Evolutionary conservation across 2,888 invertebrate genomes (phyloP).

Genomic region (Acrobasis repandana): DNA sequence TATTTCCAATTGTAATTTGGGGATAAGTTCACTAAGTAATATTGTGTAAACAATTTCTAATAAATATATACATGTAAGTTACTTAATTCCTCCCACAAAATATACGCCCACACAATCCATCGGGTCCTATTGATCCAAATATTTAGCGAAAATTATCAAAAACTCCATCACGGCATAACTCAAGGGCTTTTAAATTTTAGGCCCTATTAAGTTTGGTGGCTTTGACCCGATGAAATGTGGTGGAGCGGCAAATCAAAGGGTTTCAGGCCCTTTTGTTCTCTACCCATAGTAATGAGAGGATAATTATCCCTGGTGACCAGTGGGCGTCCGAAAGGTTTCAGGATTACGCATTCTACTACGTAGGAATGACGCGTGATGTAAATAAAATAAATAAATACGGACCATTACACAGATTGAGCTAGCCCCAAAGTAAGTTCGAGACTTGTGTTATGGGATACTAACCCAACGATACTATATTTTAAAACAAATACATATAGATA

Average conservation of each 20-base stretch:
- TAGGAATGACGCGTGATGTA: background rate
- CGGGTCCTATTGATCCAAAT: slow-evolving; percentile 19
- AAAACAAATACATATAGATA: no score
- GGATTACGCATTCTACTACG: slow-evolving; percentile 25
- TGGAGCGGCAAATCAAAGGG: slow-evolving; percentile 79
- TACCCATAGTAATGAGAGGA: slow-evolving; percentile 59
- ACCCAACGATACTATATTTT: no score
- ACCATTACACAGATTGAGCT: no score
- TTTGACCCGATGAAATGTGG: slow-evolving; percentile 71
- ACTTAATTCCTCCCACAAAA: background rate
- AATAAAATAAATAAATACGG: no score
- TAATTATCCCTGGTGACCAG: slow-evolving; percentile 61
- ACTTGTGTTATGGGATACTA: no score
- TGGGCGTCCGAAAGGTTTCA: slow-evolving; percentile 23
- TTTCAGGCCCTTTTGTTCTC: slow-evolving; percentile 67
- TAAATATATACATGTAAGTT: background rate
- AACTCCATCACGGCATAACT: slow-evolving; percentile 26
- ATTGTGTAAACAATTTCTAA: background rate
- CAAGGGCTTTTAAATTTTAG: slow-evolving; percentile 59
- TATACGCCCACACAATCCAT: slow-evolving; percentile 8
- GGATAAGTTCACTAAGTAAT: background rate
- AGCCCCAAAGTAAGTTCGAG: no score
- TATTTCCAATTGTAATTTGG: background rate
- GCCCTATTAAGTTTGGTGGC: slow-evolving; percentile 66
- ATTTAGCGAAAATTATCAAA: slow-evolving; percentile 30